These are phyloP conservation scores for Bellardia pandia DNA, from an alignment of 2,888 invertebrate species.

Conservation along the genomic window DNA sequence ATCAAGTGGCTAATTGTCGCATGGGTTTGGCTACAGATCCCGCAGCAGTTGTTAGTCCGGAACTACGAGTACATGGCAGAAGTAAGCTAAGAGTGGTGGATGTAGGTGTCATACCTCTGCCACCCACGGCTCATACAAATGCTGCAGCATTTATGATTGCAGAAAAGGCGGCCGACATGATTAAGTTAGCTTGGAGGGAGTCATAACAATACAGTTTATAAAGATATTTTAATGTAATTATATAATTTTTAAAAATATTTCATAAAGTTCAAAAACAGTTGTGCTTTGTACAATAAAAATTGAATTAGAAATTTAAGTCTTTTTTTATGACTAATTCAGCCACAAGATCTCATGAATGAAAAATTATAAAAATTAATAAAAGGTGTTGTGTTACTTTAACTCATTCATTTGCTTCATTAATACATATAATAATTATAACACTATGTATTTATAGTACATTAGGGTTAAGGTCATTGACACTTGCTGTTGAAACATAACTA, in stretches of 20 bases:
- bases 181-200: constrained; percentile 85
- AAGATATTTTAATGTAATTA: not conserved
- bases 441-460: not conserved
- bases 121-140: constrained; percentile 87
- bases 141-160: constrained; percentile 88
- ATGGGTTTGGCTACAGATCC: constrained; percentile 88
- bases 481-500: not conserved
- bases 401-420: not conserved
- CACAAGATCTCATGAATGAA: too few species aligned
- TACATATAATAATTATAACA: not conserved
- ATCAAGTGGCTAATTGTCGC: constrained; percentile 87
- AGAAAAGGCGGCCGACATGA: constrained; percentile 88
- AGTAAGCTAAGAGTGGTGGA: constrained; percentile 87
- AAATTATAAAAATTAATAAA: too few species aligned
- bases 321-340: too few species aligned
- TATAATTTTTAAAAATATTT: not conserved
- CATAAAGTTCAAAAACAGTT: not conserved
- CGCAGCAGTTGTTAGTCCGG: constrained; percentile 87
- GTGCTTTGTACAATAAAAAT: not conserved
- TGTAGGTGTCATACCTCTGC: constrained; percentile 87
- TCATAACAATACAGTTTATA: not conserved
- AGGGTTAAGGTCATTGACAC: constrained; percentile 31
- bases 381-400: too few species aligned
- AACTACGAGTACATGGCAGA: constrained; percentile 86
- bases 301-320: not conserved